Evolutionary conservation across 2,888 invertebrate species (phyloP).

Genomic region (Rhagium mordax): DNA sequence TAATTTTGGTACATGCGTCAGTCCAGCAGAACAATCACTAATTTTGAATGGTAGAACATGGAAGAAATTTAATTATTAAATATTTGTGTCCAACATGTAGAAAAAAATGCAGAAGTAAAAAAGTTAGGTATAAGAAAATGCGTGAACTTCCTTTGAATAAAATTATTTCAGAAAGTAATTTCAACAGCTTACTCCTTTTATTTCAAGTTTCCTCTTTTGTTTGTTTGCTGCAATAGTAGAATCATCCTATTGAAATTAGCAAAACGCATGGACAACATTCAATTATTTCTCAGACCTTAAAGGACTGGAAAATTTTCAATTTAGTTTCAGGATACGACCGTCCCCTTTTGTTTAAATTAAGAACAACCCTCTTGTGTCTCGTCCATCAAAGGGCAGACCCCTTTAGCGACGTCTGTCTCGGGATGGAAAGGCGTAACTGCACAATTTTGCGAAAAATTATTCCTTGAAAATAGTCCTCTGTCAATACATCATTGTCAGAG

Average conservation of each 20-base stretch:
- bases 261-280: background rate
- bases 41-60: too few species aligned
- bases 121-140: too few species aligned
- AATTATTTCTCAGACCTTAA: background rate
- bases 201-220: too few species aligned
- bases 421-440: background rate
- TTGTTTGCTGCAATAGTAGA: too few species aligned
- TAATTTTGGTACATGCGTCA: too few species aligned
- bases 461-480: background rate
- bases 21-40: too few species aligned
- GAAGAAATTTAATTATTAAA: too few species aligned
- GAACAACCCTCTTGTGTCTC: conserved; percentile 5
- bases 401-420: conserved; percentile 14
- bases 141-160: too few species aligned
- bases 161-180: too few species aligned
- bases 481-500: conserved; percentile 6
- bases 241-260: background rate
- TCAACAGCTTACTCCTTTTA: too few species aligned
- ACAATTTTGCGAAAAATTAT: conserved; percentile 2
- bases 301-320: background rate
- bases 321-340: background rate
- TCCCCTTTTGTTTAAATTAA: background rate
- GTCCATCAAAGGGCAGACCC: background rate
- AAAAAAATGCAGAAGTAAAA: too few species aligned
- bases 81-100: too few species aligned